Conservation (phyloP, 2,797 vertebrate genomes). For the Anguilla megastoma region DNA sequence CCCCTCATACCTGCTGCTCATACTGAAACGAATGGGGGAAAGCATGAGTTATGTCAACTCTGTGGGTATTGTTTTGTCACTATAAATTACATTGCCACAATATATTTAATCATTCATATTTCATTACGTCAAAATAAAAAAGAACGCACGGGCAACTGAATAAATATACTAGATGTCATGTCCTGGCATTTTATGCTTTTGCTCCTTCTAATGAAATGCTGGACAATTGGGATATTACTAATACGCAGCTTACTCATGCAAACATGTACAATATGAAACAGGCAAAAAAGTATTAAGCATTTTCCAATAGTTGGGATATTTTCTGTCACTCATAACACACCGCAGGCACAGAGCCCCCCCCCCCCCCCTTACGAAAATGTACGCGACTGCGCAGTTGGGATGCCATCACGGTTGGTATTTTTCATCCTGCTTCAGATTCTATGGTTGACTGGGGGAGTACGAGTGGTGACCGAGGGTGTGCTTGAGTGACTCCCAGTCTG, state of each 20-base stretch:
- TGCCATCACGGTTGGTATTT: background rate
- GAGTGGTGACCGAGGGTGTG: background rate
- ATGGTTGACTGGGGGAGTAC: slow-evolving; percentile 34
- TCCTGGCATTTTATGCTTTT: too few relatives aligned
- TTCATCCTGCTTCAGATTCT: slow-evolving; percentile 3
- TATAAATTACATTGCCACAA: background rate
- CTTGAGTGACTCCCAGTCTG: background rate
- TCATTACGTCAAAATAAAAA: background rate
- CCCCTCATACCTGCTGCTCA: background rate
- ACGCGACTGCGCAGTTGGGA: slow-evolving; percentile 39
- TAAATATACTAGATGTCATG: background rate
- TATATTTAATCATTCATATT: background rate
- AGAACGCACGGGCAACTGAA: background rate
- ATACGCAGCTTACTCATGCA: too few relatives aligned
- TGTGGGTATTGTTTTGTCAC: background rate
- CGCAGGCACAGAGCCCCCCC: background rate
- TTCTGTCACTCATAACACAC: too few relatives aligned
- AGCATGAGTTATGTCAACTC: background rate
- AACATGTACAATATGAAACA: too few relatives aligned
- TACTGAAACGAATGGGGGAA: background rate
- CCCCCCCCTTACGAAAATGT: slow-evolving; percentile 51
- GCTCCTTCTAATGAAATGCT: too few relatives aligned
- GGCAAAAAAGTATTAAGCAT: too few relatives aligned
- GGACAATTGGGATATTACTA: too few relatives aligned
- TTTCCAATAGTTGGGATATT: too few relatives aligned